phyloP scores from a whole-genome alignment of 2,113 vertebrate species.

The Esox niger region DNA sequence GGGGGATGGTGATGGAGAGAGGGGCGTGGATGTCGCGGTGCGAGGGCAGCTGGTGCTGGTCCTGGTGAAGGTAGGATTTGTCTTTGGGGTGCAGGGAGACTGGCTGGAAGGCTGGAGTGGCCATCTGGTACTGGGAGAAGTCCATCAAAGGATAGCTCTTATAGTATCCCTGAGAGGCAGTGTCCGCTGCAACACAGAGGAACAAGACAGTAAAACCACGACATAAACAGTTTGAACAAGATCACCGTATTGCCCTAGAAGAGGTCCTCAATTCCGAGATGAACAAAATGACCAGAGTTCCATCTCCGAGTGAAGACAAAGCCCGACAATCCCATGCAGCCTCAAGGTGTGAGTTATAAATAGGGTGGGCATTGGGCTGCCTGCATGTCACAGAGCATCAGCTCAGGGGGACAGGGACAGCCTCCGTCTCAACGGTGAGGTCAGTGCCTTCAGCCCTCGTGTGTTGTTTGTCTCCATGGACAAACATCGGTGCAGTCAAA shows the following conservation, averaged over 20 bases:
- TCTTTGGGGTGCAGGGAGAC: constrained; percentile 68
- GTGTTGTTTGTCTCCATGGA: constrained; percentile 1
- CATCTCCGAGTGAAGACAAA: background rate
- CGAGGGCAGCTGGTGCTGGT: constrained; percentile 28
- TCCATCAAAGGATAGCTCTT: constrained; percentile 79
- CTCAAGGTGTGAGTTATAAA: background rate
- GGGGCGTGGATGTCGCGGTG: constrained; percentile 70
- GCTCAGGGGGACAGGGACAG: constrained; percentile 3
- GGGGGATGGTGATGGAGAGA: constrained; percentile 70
- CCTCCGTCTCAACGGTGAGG: background rate
- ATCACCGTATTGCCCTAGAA: background rate
- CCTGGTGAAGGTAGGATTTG: constrained; percentile 68
- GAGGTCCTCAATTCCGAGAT: background rate
- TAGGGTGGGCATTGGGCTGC: background rate
- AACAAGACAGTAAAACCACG: background rate
- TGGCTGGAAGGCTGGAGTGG: constrained; percentile 67
- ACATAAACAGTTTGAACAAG: background rate
- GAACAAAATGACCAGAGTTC: background rate
- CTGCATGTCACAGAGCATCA: constrained; percentile 11
- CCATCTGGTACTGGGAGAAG: constrained; percentile 64
- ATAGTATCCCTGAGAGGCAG: constrained; percentile 76
- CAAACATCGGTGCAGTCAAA: constrained; percentile 10
- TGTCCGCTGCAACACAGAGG: constrained; percentile 66
- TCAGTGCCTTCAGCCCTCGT: background rate
- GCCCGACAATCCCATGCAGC: background rate